These are phyloP conservation scores for Axinella damicornis DNA, from an alignment of 37 sponge, comb jelly and placozoan genomes.

Conservation along the genomic window DNA sequence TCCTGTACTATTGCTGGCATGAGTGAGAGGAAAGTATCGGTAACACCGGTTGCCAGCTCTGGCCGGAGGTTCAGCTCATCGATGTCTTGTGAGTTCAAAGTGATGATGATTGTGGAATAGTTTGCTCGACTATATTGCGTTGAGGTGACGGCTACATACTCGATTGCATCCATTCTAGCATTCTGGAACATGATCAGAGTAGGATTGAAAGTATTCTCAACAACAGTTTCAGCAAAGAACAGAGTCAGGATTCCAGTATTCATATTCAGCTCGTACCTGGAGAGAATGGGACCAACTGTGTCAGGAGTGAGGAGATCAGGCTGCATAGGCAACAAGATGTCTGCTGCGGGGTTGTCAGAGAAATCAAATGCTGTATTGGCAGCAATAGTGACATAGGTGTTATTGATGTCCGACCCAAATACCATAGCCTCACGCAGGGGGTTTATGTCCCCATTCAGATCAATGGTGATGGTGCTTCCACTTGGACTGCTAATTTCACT, in stretches of 20 bases:
- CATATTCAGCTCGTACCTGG: constrained; percentile 67
- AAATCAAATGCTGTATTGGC: constrained; percentile 68
- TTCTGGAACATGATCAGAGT: constrained; percentile 70
- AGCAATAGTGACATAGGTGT: constrained; percentile 68
- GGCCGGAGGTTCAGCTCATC: constrained; percentile 75
- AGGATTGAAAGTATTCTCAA: constrained; percentile 55
- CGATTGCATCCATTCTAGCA: constrained; percentile 49
- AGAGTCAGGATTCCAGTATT: constrained; percentile 63
- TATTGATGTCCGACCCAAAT: constrained; percentile 43
- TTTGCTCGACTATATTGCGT: constrained; percentile 13
- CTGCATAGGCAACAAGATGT: constrained; percentile 4
- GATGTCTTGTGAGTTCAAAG: constrained; percentile 55
- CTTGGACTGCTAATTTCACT: constrained; percentile 44
- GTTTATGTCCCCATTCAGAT: constrained; percentile 70
- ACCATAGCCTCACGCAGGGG: constrained; percentile 61
- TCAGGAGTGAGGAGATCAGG: constrained; percentile 56
- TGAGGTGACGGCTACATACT: constrained; percentile 57
- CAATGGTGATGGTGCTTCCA: constrained; percentile 58
- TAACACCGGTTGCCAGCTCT: constrained; percentile 51
- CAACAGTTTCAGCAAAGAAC: constrained; percentile 83
- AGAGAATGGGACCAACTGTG: constrained; percentile 58
- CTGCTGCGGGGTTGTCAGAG: constrained; percentile 40
- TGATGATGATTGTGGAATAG: constrained; percentile 63
- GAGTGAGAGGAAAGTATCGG: constrained; percentile 70
- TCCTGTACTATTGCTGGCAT: constrained; percentile 63